Percentiles rank a stretch among this genome's conserved stretches.
These are phyloP conservation scores for Acipenser transmontanus DNA, from an alignment of 2,797 vertebrate genomes.

Conservation along the genomic window DNA sequence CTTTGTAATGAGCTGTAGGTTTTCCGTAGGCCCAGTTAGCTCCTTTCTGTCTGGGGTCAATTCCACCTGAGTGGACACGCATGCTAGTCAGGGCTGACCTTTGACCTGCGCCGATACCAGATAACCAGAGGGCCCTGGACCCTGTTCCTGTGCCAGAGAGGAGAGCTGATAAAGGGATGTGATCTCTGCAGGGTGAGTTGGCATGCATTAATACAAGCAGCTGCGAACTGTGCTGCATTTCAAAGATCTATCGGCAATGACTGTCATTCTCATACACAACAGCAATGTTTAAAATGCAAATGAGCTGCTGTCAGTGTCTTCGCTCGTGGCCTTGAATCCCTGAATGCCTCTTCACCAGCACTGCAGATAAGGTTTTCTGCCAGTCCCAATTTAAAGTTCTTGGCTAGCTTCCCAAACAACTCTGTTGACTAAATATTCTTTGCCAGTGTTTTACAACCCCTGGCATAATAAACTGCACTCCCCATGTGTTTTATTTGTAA, in stretches of 20 bases:
- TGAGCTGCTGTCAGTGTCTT: too few relatives aligned
- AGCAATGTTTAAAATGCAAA: neutral
- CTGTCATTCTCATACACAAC: neutral
- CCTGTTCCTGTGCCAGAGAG: slow-evolving; percentile 14
- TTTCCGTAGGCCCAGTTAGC: slow-evolving; percentile 9
- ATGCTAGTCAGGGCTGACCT: slow-evolving; percentile 21
- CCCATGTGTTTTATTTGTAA: too few relatives aligned
- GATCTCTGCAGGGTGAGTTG: slow-evolving; percentile 19
- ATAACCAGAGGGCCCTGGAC: slow-evolving; percentile 21
- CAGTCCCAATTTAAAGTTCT: neutral
- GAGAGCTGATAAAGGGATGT: slow-evolving; percentile 22
- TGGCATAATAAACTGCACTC: too few relatives aligned
- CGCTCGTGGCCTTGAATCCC: neutral
- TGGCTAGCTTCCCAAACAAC: too few relatives aligned
- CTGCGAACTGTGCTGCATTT: slow-evolving; percentile 13
- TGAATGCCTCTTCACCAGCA: neutral
- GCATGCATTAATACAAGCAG: slow-evolving; percentile 3
- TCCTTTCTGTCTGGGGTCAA: slow-evolving; percentile 18
- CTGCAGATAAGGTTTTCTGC: slow-evolving; percentile 7
- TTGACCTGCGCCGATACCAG: slow-evolving; percentile 15
- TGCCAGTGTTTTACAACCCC: too few relatives aligned
- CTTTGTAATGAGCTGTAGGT: slow-evolving; percentile 3
- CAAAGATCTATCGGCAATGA: neutral
- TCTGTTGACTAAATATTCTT: too few relatives aligned
- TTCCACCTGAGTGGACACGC: slow-evolving; percentile 21